These are phyloP conservation scores for Ochlodes sylvanus DNA, from an alignment of 2,888 invertebrate genomes.

Conservation along the genomic window DNA sequence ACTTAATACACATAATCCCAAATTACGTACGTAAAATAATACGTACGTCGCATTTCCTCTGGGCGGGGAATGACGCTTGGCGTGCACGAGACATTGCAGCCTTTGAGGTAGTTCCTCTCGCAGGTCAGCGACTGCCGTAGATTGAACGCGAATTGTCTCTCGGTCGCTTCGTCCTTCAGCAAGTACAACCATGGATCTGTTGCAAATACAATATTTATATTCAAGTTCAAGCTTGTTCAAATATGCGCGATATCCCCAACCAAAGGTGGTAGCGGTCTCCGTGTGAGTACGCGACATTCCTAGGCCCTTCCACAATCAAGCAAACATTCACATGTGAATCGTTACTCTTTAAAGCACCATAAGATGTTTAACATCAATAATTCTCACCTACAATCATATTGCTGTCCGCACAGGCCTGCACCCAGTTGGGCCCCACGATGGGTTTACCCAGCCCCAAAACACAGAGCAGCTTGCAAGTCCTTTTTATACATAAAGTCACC, in stretches of 20 bases:
- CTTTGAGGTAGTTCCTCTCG: constrained; percentile 63
- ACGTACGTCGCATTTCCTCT: constrained; percentile 73
- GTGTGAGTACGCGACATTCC: no score
- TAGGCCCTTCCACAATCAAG: no score
- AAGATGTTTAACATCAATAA: no score
- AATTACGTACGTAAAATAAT: no score
- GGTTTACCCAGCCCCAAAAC: constrained; percentile 86
- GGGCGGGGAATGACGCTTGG: constrained; percentile 63
- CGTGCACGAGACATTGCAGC: constrained; percentile 68
- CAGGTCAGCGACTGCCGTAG: constrained; percentile 58
- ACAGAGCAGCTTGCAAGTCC: constrained; percentile 86
- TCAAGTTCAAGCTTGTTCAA: no score
- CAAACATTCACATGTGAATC: no score
- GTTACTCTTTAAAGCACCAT: no score
- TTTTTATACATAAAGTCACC: constrained; percentile 80
- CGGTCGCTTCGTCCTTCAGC: constrained; percentile 76
- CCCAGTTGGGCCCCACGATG: constrained; percentile 80
- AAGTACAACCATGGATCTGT: constrained; percentile 86
- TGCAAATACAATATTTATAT: constrained; percentile 5
- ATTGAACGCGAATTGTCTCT: constrained; percentile 78
- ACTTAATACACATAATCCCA: no score
- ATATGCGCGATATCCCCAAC: no score
- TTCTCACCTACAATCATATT: constrained; percentile 68
- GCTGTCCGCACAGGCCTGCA: constrained; percentile 68
- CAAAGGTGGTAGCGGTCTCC: no score